Evolutionary conservation across 2,113 vertebrate genomes (phyloP), one percentile per base, ranked within the genome.

Genomic region (Thamnaconus septentrionalis): DNA sequence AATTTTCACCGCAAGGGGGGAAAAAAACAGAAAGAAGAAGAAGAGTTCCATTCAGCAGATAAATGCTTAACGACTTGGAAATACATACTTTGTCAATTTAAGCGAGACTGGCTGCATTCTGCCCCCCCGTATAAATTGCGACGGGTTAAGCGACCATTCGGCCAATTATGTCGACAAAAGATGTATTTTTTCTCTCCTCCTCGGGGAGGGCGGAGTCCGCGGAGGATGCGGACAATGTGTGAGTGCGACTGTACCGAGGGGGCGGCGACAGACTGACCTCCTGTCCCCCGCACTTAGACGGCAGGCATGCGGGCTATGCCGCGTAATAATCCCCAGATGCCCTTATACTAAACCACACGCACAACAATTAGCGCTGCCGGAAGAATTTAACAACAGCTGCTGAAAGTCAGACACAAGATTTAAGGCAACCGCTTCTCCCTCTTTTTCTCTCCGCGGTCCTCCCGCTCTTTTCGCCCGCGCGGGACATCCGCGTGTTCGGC

Each of bases 331-430:
- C 89, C 86, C 74, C 74, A 82, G 73, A 88, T 89, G 89, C 89
- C 88, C 86, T 86, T 82, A 91, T 84, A 83, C 89, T 90, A 89
- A 91, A 91, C 83, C 87, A 88, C 83, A 86, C 76, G 60, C 85
- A 87, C 87, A 87, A 86, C 87, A 89, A 91, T 91, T 90, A 91
- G 83, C 75, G 64, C 84, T 85, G 81, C 81, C 73, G 81, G 82
- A 88, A 91, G 85, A 85, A 85, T 80, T 87, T 87, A 82, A 81
- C 82, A 83, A 89, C 90, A 90, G 89, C 88, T 89, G 89, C 73
- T 76, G 80, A 85, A 88, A 85, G 79, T 86, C 71, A 84, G 85
- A 85, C 66, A 69, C 47, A 69, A 64, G 77, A 78, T 75, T 78
- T 80, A 79, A 66, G 75, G 54, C 73, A 66, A 45, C 75, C 52